A percentile compares a stretch with the other conserved stretches of the same genome.
phyloP scores from a whole-genome alignment of 2,888 invertebrate genomes.

The Tuberolachnus salignus region DNA sequence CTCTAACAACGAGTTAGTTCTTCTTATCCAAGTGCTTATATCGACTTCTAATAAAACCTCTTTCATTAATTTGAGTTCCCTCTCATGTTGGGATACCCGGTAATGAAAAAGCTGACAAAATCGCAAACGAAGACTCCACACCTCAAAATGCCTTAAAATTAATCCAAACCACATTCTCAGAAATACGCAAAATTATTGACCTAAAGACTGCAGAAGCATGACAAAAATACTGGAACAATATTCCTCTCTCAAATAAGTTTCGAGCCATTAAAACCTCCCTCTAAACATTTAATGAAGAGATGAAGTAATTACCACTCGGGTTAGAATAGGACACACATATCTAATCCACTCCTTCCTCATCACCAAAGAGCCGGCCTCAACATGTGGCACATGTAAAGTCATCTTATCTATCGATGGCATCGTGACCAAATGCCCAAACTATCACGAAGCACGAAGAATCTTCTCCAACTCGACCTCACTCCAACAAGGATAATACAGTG shows the following conservation, averaged over 20 bases:
- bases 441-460: not conserved
- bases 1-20: no score
- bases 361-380: not conserved
- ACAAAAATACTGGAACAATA: not conserved
- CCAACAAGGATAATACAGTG: no score
- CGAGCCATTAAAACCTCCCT: not conserved
- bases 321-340: not conserved
- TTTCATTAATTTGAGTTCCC: no score
- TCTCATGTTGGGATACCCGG: no score
- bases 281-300: not conserved
- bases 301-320: not conserved
- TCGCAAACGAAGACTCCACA: no score
- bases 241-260: not conserved
- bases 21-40: no score
- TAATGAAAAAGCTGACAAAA: no score
- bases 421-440: not conserved
- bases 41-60: no score
- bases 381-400: not conserved
- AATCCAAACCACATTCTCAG: no score
- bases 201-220: no score
- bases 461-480: slow-evolving; percentile 5
- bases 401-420: not conserved
- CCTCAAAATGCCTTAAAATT: no score
- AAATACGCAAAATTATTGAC: no score
- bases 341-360: not conserved